phyloP scores from a whole-genome alignment of 37 sponge, comb jelly and placozoan genomes.

The Agelas oroides region DNA sequence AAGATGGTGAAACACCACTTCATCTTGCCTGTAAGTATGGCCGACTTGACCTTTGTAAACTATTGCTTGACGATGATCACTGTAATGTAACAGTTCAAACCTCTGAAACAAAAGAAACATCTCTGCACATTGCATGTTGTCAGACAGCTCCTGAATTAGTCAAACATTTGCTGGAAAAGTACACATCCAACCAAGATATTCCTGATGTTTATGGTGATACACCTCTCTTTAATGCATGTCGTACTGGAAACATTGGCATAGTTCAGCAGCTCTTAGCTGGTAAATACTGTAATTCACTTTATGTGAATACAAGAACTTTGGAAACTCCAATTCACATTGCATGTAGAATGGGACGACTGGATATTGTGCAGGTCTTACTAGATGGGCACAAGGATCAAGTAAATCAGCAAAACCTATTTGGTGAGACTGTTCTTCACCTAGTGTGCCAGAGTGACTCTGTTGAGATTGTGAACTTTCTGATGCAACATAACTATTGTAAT shows the following conservation, averaged over 20 bases:
- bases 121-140: constrained; percentile 1
- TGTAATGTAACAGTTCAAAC: neutral
- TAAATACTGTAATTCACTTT: neutral
- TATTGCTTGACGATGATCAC: neutral
- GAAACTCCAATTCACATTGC: constrained; percentile 16
- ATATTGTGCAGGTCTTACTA: neutral
- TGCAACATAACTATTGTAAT: neutral
- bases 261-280: neutral
- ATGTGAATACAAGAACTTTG: neutral
- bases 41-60: neutral
- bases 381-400: neutral
- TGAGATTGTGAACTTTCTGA: neutral
- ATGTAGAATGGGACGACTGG: constrained; percentile 1
- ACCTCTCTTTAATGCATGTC: constrained; percentile 7
- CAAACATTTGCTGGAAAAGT: too few species aligned
- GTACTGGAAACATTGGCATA: neutral
- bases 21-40: neutral
- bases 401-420: neutral
- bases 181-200: neutral
- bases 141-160: too few species aligned
- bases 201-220: constrained; percentile 7
- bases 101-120: too few species aligned
- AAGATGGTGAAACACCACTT: constrained; percentile 8
- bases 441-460: neutral
- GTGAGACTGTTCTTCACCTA: neutral